These are phyloP conservation scores for Petroica traversi DNA, from an alignment of 2,113 vertebrate genomes.

Conservation along the genomic window DNA sequence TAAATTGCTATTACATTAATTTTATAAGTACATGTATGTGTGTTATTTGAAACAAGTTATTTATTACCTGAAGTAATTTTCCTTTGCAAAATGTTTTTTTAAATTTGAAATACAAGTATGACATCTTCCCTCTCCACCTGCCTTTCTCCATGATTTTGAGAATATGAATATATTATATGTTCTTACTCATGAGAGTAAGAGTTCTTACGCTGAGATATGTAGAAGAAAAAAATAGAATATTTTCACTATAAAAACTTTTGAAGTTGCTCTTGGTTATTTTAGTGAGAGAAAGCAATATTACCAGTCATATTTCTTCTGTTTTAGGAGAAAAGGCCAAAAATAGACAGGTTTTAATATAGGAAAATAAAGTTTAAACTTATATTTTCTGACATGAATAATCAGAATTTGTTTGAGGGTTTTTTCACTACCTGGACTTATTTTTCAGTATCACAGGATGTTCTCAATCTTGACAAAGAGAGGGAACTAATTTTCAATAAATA, in stretches of 20 bases:
- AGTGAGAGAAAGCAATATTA: background rate
- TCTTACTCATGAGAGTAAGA: background rate
- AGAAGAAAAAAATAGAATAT: background rate
- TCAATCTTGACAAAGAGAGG: background rate
- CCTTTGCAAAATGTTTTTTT: background rate
- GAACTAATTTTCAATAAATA: background rate
- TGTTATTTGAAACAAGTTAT: background rate
- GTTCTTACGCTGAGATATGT: background rate
- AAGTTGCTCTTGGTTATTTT: background rate
- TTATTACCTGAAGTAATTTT: background rate
- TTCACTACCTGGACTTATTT: background rate
- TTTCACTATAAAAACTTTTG: background rate
- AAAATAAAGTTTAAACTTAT: background rate
- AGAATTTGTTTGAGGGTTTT: background rate
- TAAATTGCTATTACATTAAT: background rate
- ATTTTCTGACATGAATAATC: background rate
- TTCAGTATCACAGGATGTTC: background rate
- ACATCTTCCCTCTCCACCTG: background rate
- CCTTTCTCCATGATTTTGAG: background rate
- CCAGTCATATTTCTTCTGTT: background rate
- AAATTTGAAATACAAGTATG: background rate
- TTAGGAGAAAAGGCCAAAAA: background rate
- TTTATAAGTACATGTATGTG: background rate
- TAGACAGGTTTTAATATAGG: background rate
- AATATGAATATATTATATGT: background rate